These are phyloP conservation scores for Hypsibius dujardini DNA, from an alignment of 1,140 invertebrate species.

Conservation along the genomic window DNA sequence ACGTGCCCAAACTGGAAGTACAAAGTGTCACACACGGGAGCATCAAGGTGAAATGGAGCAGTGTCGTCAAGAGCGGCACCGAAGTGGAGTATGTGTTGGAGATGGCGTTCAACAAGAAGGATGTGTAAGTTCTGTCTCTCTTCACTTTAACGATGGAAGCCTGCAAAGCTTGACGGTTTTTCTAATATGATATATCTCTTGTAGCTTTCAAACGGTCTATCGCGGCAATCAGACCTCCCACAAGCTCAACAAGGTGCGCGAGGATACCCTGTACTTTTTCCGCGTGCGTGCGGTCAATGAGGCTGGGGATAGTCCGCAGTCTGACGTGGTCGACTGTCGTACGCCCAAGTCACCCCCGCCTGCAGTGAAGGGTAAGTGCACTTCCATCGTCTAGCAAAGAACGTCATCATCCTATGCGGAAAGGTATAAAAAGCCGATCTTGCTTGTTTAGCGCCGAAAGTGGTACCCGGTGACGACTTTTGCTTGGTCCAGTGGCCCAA, in stretches of 20 bases:
- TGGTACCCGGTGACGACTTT: constrained; percentile 25
- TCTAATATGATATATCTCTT: constrained; percentile 19
- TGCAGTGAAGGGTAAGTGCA: constrained; percentile 44
- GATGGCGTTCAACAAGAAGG: constrained; percentile 47
- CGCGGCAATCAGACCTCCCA: constrained; percentile 51
- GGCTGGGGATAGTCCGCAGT: constrained; percentile 59
- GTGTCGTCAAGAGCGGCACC: constrained; percentile 44
- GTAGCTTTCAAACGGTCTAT: constrained; percentile 51
- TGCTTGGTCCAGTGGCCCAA: background rate
- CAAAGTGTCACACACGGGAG: constrained; percentile 52
- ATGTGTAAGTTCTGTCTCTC: constrained; percentile 32
- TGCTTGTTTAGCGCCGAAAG: constrained; percentile 37
- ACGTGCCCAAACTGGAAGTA: constrained; percentile 53
- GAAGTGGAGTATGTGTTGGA: constrained; percentile 57
- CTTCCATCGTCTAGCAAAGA: too few relatives aligned
- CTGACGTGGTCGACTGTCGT: constrained; percentile 44
- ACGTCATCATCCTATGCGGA: too few relatives aligned
- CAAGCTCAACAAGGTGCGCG: constrained; percentile 59
- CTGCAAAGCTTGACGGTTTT: background rate
- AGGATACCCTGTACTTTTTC: constrained; percentile 57
- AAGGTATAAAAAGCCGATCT: background rate
- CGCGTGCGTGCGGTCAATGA: constrained; percentile 61
- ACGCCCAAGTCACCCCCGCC: constrained; percentile 55
- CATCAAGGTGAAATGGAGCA: constrained; percentile 63
- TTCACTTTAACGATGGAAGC: constrained; percentile 3